phyloP scores from a whole-genome alignment of 2,888 invertebrate species.

The Thecophora atra region DNA sequence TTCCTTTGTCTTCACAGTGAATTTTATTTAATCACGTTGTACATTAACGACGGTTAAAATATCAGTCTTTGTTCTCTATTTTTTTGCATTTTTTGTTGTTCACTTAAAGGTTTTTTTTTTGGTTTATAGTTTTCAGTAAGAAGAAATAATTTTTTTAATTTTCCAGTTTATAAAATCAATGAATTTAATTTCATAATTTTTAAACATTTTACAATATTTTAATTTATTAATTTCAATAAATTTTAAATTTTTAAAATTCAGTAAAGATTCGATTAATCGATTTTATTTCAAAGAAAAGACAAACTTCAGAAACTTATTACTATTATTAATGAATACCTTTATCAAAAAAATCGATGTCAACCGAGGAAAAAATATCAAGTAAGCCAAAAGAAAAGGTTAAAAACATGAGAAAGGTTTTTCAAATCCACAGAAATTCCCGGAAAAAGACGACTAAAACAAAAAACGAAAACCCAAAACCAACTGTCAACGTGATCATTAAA shows the following conservation, averaged over 20 bases:
- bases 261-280: no score
- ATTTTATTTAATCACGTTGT: background rate
- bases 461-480: conserved; percentile 42
- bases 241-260: no score
- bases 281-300: no score
- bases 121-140: no score
- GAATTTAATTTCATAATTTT: no score
- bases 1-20: conserved; percentile 2
- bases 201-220: no score
- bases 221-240: no score
- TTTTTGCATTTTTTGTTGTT: background rate
- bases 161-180: no score
- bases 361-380: background rate
- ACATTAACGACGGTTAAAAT: background rate
- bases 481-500: conserved; percentile 60
- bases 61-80: background rate
- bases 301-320: no score
- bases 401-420: conserved; percentile 18
- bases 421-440: conserved; percentile 7
- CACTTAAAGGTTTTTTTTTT: background rate
- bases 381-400: no score
- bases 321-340: conserved; percentile 1
- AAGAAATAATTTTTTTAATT: no score
- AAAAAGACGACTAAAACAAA: conserved; percentile 32
- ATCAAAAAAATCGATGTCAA: background rate